phyloP scores from a whole-genome alignment of 2,797 vertebrate species.

The Austrolebias charrua region DNA sequence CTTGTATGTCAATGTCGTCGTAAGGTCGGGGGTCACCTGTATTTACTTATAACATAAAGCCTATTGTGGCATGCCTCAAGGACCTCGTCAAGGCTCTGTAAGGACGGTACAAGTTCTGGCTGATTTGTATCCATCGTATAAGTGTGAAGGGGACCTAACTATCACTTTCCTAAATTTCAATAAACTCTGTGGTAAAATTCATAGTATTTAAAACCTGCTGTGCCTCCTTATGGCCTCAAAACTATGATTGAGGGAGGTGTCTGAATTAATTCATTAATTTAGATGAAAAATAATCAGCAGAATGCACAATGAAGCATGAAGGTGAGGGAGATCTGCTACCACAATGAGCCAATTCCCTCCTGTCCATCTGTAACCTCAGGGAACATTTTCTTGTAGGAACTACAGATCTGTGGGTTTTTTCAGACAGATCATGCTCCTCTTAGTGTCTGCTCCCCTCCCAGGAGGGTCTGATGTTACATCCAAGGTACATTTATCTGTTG shows the following conservation, averaged over 20 bases:
- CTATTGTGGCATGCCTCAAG: no score
- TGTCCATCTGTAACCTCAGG: constrained; percentile 35
- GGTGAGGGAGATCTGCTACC: constrained; percentile 18
- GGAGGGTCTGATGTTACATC: constrained; percentile 37
- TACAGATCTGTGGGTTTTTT: constrained; percentile 22
- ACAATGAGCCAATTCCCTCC: constrained; percentile 12
- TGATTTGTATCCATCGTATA: no score
- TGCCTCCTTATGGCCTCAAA: constrained; percentile 8
- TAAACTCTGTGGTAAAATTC: constrained; percentile 1
- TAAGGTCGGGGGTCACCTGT: no score
- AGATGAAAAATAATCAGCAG: constrained; percentile 18
- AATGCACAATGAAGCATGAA: constrained; percentile 34
- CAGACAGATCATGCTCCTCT: constrained; percentile 29
- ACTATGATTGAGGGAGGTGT: constrained; percentile 7
- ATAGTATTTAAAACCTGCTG: constrained; percentile 1
- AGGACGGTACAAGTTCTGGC: no score
- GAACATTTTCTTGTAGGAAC: constrained; percentile 28
- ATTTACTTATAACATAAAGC: no score
- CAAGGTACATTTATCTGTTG: constrained; percentile 47
- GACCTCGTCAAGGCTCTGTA: no score
- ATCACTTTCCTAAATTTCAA: background rate
- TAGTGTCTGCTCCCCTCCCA: constrained; percentile 29
- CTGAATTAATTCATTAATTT: constrained; percentile 37
- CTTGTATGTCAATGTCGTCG: no score
- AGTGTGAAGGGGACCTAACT: background rate